Conservation (phyloP, 2,888 invertebrate species). For the Neoaliturus tenellus region DNA sequence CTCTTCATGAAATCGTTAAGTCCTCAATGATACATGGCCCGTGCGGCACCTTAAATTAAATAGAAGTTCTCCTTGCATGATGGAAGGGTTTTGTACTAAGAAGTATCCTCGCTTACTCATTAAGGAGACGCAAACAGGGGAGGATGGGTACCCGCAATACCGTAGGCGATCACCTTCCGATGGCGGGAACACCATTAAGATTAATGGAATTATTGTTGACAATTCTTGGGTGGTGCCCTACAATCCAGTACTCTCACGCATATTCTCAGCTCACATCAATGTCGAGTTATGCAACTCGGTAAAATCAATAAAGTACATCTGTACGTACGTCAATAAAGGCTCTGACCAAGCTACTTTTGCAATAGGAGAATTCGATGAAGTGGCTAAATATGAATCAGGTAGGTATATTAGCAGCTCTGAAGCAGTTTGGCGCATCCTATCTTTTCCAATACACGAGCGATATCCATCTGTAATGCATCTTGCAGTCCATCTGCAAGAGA, state of each 20-base stretch:
- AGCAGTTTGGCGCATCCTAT: slow-evolving; percentile 68
- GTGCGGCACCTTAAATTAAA: slow-evolving; percentile 69
- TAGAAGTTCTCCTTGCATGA: slow-evolving; percentile 72
- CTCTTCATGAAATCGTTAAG: slow-evolving; percentile 65
- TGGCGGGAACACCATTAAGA: slow-evolving; percentile 60
- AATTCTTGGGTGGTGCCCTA: slow-evolving; percentile 65
- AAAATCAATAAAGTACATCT: slow-evolving; percentile 70
- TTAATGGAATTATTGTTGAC: slow-evolving; percentile 54
- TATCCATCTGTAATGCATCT: slow-evolving; percentile 67
- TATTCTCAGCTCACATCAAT: slow-evolving; percentile 68
- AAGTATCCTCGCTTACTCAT: slow-evolving; percentile 60
- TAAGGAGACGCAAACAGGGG: slow-evolving; percentile 64
- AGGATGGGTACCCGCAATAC: slow-evolving; percentile 67
- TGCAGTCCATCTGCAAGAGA: slow-evolving; percentile 67
- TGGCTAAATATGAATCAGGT: slow-evolving; percentile 64
- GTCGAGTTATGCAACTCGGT: slow-evolving; percentile 70
- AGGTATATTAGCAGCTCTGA: slow-evolving; percentile 67
- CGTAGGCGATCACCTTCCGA: slow-evolving; percentile 59
- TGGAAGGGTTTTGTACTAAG: slow-evolving; percentile 64
- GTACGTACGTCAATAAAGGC: slow-evolving; percentile 68
- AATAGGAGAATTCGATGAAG: slow-evolving; percentile 62
- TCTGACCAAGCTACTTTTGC: slow-evolving; percentile 58
- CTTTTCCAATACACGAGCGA: slow-evolving; percentile 68
- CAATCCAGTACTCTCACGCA: slow-evolving; percentile 62
- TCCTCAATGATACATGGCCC: slow-evolving; percentile 71